Evolutionary conservation across 2,888 invertebrate species (phyloP), one percentile per base, ranked within the genome.

Genomic region (Phalera bucephala): DNA sequence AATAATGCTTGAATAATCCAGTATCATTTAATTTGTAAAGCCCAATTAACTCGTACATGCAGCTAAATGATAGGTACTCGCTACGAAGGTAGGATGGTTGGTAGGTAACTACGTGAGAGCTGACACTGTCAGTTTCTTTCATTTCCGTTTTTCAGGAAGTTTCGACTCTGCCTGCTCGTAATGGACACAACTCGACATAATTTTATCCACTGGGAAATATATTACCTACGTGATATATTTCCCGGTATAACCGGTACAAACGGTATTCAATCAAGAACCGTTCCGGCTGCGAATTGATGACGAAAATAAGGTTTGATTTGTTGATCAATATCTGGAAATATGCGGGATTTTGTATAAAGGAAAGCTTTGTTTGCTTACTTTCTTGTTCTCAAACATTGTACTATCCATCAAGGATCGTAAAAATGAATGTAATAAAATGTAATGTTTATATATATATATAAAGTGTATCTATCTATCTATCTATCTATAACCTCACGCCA

Each of bases 121-220:
- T 66, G 67, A 56, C 65, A 62, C 43, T 64, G 64, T 46, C 70
- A 67, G 67, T 65, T 69, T 68, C 73, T 75, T 77, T 78, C 77
- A 77, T 79, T 79, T 78, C 74, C 79, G 73, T 51, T 65, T 60
- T 55, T 57, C 54, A n/a, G n/a, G n/a, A 58, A 66, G 64, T 73
- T 72, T 66, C 65, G 64, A 63, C 70, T 73, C 67, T 78, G 78
- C 74, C 76, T 73, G 74, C 51, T 59, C 63, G 59, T 75, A 77
- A 74, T 75, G 69, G 74, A 70, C 63, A 70, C 59, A 58, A 55
- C 63, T 61, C 52, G 50, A 56, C 45, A 50, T 58, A 54, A 63
- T 66, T 68, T 59, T 63, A 50, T 52, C 45, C 52, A 49, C 31
- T 51, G 40, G 50, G 50, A 59, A 46, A 52, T 48, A 45, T 45